Percentiles rank a stretch among this genome's conserved stretches.
phyloP scores from a whole-genome alignment of 2,888 invertebrate genomes.

The Eristalis arbustorum region DNA sequence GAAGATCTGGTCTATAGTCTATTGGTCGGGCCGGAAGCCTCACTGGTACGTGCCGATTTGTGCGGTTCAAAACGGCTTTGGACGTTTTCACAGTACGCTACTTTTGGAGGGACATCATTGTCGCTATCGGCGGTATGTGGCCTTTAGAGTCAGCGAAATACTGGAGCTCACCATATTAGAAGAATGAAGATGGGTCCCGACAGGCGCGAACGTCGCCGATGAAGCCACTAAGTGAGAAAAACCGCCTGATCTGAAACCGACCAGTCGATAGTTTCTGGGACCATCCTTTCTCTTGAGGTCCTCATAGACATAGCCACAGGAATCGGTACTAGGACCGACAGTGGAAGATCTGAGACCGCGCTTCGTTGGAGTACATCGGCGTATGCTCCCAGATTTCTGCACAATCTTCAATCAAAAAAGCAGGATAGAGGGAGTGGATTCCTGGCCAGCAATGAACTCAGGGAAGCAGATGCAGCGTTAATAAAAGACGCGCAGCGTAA shows the following conservation, averaged over 20 bases:
- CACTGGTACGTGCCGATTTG: no score
- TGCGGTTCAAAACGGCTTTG: no score
- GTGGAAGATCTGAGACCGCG: neutral
- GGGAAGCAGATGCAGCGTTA: no score
- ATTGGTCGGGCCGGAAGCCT: no score
- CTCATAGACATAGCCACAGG: constrained; percentile 15
- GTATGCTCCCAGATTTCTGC: neutral
- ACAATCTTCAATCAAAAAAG: neutral
- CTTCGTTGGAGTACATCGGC: neutral
- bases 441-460: no score
- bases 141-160: constrained; percentile 50
- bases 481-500: no score
- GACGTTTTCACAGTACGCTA: no score
- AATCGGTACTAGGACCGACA: neutral
- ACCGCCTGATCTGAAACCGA: neutral
- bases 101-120: constrained; percentile 72
- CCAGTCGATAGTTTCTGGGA: constrained; percentile 46
- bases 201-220: constrained; percentile 62
- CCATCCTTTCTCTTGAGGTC: constrained; percentile 30
- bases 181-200: constrained; percentile 46
- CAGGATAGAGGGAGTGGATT: no score
- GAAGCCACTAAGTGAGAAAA: constrained; percentile 47
- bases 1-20: no score
- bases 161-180: constrained; percentile 34
- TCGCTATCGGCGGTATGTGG: constrained; percentile 54